Percentiles rank a stretch among this genome's conserved stretches.
Evolutionary conservation across 2,113 vertebrate species (phyloP).

Genomic region (Variabilichromis moorii): DNA sequence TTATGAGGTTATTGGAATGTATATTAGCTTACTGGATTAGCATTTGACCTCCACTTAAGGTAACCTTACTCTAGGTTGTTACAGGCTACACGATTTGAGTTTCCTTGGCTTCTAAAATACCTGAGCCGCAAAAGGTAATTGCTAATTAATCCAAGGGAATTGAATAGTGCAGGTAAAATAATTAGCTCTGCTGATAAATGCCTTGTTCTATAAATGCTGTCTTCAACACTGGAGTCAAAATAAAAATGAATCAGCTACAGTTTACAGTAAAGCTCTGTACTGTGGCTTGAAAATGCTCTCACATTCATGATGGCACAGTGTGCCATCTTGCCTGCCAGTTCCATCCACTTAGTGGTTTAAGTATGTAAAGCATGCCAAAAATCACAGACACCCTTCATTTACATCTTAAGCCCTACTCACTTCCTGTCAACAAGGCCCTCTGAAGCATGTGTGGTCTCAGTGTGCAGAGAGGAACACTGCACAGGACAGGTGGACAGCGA

Average conservation of each 20-base stretch:
- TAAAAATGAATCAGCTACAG: background rate
- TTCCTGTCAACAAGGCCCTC: slow-evolving; percentile 29
- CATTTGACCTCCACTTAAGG: background rate
- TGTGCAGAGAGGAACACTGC: background rate
- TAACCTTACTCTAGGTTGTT: background rate
- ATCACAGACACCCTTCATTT: slow-evolving; percentile 56
- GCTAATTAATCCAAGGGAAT: background rate
- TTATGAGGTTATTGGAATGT: background rate
- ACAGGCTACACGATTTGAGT: background rate
- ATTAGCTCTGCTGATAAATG: background rate
- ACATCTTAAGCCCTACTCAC: slow-evolving; percentile 43
- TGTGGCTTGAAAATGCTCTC: slow-evolving; percentile 40
- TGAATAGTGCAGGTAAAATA: background rate
- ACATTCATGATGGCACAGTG: slow-evolving; percentile 31
- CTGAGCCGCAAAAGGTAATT: background rate
- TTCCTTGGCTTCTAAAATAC: background rate
- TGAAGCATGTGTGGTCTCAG: slow-evolving; percentile 39
- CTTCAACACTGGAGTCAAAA: background rate
- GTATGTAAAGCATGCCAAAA: slow-evolving; percentile 34
- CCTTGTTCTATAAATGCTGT: background rate
- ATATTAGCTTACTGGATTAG: background rate
- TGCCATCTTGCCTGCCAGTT: slow-evolving; percentile 44
- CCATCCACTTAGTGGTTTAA: slow-evolving; percentile 58
- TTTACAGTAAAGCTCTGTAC: background rate
- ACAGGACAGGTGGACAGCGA: background rate